These are phyloP conservation scores for Brachyptera putata DNA, from an alignment of 2,888 invertebrate species.

Conservation along the genomic window DNA sequence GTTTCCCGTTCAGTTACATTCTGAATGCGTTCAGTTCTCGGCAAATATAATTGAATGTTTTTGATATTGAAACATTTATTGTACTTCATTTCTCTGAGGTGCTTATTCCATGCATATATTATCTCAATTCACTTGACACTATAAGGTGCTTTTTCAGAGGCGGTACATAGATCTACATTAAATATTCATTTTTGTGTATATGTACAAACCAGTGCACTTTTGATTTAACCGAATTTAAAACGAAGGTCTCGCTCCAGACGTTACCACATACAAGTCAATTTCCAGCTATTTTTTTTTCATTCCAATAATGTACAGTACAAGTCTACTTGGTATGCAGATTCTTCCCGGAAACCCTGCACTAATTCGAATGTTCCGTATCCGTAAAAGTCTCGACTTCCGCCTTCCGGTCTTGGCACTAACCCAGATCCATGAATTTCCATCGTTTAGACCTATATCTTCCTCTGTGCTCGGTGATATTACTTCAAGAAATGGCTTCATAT, in stretches of 20 bases:
- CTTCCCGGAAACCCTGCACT: slow-evolving; percentile 18
- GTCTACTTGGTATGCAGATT: slow-evolving; percentile 8
- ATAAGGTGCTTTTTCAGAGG: not conserved
- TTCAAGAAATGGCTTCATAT: no score
- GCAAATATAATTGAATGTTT: slow-evolving; percentile 1
- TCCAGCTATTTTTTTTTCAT: no score
- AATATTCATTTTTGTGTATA: not conserved
- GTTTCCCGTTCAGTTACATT: no score
- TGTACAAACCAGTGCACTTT: slow-evolving; percentile 2
- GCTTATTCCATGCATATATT: no score
- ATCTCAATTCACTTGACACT: not conserved
- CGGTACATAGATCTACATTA: not conserved
- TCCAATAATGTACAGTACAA: no score
- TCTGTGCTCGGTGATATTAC: no score
- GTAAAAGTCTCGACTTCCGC: slow-evolving; percentile 22
- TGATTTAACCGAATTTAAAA: not conserved
- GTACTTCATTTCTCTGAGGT: not conserved
- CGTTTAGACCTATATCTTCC: slow-evolving; percentile 4
- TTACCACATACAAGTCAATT: not conserved
- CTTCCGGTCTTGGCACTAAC: slow-evolving; percentile 10
- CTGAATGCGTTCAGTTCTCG: not conserved
- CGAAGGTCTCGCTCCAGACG: not conserved
- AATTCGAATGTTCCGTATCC: slow-evolving; percentile 23
- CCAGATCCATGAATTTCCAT: slow-evolving; percentile 17
- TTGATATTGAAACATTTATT: not conserved